phyloP scores from a whole-genome alignment of 2,797 vertebrate species.

The Ptychadena robeensis region DNA sequence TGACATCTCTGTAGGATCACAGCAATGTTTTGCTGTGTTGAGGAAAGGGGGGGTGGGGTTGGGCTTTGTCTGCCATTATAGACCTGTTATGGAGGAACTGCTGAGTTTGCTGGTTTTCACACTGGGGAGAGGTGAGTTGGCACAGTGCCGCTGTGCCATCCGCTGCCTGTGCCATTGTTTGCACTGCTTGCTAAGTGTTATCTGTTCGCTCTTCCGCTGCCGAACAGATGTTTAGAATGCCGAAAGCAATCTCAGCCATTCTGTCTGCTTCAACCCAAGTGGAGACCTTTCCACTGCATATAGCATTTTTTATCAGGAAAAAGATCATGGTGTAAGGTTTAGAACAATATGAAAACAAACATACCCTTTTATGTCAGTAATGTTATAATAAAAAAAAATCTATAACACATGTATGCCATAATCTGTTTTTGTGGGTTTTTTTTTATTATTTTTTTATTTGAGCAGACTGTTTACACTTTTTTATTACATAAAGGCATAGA shows the following conservation, averaged over 20 bases:
- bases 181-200: constrained; percentile 42
- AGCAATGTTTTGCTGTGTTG: constrained; percentile 10
- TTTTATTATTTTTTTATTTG: neutral
- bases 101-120: constrained; percentile 46
- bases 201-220: constrained; percentile 23
- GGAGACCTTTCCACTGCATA: neutral
- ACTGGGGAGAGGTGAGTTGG: constrained; percentile 52
- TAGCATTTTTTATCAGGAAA: neutral
- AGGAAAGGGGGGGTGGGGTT: neutral
- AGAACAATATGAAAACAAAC: too few species aligned
- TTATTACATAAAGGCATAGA: neutral
- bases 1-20: constrained; percentile 41
- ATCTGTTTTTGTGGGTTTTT: neutral
- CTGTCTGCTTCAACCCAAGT: neutral
- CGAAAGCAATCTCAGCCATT: constrained; percentile 46
- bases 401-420: neutral
- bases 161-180: constrained; percentile 27
- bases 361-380: too few species aligned
- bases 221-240: constrained; percentile 52
- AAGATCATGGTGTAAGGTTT: neutral
- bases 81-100: constrained; percentile 46
- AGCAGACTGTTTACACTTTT: neutral
- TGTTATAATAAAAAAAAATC: too few species aligned
- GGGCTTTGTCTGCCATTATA: constrained; percentile 37
- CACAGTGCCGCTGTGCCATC: constrained; percentile 46